phyloP scores from a whole-genome alignment of 2,888 invertebrate species.

The Tetanocera ferruginea region DNA sequence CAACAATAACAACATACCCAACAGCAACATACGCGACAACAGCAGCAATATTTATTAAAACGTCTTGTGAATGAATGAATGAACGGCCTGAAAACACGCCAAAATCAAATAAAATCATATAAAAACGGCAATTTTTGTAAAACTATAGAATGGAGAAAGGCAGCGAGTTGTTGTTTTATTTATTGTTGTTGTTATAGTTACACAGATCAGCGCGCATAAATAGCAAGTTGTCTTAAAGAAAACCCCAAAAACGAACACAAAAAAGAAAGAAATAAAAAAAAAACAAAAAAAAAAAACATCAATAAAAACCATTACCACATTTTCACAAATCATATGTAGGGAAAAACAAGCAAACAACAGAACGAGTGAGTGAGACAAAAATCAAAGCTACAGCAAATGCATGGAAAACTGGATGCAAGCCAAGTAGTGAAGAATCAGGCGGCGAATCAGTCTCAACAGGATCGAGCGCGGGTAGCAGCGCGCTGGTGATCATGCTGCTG shows the following conservation, averaged over 20 bases:
- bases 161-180: not conserved
- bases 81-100: slow-evolving; percentile 6
- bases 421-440: not conserved
- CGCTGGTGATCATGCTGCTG: slow-evolving; percentile 2
- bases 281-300: slow-evolving; percentile 27
- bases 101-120: slow-evolving; percentile 22
- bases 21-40: slow-evolving; percentile 19
- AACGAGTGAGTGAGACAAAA: slow-evolving; percentile 50
- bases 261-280: not conserved
- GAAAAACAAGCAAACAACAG: slow-evolving; percentile 65
- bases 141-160: slow-evolving; percentile 9
- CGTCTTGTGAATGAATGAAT: slow-evolving; percentile 16
- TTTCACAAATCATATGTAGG: not conserved
- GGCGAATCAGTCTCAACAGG: slow-evolving; percentile 1
- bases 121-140: slow-evolving; percentile 3
- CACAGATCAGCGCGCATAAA: not conserved
- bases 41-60: slow-evolving; percentile 15
- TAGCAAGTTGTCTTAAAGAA: slow-evolving; percentile 1
- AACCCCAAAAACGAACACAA: not conserved
- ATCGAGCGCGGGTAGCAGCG: not conserved
- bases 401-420: slow-evolving; percentile 11
- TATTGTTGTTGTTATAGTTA: slow-evolving; percentile 5
- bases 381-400: not conserved
- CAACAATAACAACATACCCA: slow-evolving; percentile 34
- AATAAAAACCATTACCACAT: slow-evolving; percentile 38